Base-by-base conservation (phyloP, 1,140 invertebrate species). In the Drosophila bocqueti region DNA sequence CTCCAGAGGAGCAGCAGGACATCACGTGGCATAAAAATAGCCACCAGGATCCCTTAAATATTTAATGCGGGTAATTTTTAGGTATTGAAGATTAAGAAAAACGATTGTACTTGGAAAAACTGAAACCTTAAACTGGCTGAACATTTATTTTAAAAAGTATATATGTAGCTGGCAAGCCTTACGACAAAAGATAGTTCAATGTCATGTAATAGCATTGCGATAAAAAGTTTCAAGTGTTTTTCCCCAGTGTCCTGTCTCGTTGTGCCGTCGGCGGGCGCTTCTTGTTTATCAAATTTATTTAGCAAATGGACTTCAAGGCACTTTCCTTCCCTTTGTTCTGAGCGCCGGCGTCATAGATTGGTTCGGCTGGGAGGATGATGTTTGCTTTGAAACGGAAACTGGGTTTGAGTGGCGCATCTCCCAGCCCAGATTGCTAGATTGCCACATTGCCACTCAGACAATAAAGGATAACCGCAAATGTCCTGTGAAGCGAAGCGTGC, bases 241-340 rank as follows among this genome's bases (percentile, higher is more conserved):
- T 31, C n/a, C 8, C 11, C n/a, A 66, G 71, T 66, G 61, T 45
- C 34, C 54, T 49, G 21, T 31, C 40, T 31, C 29, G 24, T 9
- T 42, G 36, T 60, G 52, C 69, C 38, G 24, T n/a, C n/a, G 66
- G 52, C n/a, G 66, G 52, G 26, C 43, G 18, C 64, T 43, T 29
- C 43, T 72, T 73, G 76, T 64, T 78, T 78, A 69, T 78, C 76
- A 78, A 78, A 77, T 78, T 78, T 78, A 78, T 78, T 78, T 78
- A 78, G 57, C 75, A 78, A 78, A 78, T 78, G 76, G 75, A 78
- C 65, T 63, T 69, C 65, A 69, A 78, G 71, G 76, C 76, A 69
- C 43, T 78, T 78, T 78, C 24, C 75, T 52, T 63, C 31, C 58
- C 65, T 78, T 78, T 78, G 76, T 78, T 71, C 76, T 77, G 52